Evolutionary conservation across 2,888 invertebrate genomes (phyloP).

Genomic region (Axea sp.): DNA sequence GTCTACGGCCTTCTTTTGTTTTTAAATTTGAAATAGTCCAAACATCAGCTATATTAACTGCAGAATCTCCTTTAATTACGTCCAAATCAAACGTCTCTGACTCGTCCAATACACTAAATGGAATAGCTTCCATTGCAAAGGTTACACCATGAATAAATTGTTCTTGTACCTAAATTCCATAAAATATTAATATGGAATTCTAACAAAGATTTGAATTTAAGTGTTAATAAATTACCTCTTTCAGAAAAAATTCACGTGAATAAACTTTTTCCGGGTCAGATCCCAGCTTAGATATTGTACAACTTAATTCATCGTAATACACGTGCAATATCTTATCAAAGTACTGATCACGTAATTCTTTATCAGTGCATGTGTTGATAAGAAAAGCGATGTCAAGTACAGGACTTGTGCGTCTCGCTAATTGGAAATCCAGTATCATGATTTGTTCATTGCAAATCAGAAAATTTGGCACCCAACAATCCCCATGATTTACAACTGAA

Average conservation of each 20-base stretch:
- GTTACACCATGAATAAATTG: slow-evolving; percentile 82
- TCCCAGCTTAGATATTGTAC: slow-evolving; percentile 78
- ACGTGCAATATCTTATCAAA: slow-evolving; percentile 83
- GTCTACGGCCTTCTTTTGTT: slow-evolving; percentile 81
- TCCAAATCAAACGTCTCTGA: slow-evolving; percentile 83
- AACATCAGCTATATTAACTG: slow-evolving; percentile 83
- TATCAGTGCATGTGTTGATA: slow-evolving; percentile 83
- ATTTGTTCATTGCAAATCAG: slow-evolving; percentile 81
- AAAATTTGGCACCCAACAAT: slow-evolving; percentile 89
- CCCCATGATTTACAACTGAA: slow-evolving; percentile 85
- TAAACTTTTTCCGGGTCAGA: slow-evolving; percentile 82
- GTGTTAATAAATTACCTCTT: no score
- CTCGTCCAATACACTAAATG: slow-evolving; percentile 81
- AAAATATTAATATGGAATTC: no score
- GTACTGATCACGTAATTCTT: slow-evolving; percentile 81
- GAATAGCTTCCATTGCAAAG: slow-evolving; percentile 83
- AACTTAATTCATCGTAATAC: slow-evolving; percentile 82
- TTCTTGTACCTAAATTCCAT: slow-evolving; percentile 70
- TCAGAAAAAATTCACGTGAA: slow-evolving; percentile 80
- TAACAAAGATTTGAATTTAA: no score
- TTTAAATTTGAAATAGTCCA: slow-evolving; percentile 84
- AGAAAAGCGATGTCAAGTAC: slow-evolving; percentile 83
- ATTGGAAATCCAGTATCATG: slow-evolving; percentile 86
- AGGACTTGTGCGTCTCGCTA: slow-evolving; percentile 82
- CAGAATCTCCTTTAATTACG: slow-evolving; percentile 81